Conservation (phyloP, 2,888 invertebrate species). For the Galeruca laticollis region DNA sequence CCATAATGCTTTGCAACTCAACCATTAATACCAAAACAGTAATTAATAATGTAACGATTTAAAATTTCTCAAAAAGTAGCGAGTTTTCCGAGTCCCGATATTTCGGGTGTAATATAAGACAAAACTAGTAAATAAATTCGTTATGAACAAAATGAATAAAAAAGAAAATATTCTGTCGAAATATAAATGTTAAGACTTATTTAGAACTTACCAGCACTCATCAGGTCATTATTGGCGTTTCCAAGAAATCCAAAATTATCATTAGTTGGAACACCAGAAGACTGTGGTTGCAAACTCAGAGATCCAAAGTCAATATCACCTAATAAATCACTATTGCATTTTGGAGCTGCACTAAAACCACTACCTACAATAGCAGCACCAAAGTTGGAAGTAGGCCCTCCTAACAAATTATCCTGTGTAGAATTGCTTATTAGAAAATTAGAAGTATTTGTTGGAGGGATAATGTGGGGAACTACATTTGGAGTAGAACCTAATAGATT, state of each 20-base stretch:
- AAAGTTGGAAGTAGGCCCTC: constrained; percentile 31
- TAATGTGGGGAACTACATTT: constrained; percentile 40
- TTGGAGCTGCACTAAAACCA: constrained; percentile 13
- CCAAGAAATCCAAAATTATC: constrained; percentile 49
- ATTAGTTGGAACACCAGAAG: constrained; percentile 27
- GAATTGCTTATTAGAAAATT: constrained; percentile 26
- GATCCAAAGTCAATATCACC: constrained; percentile 59
- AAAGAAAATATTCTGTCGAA: too few species aligned
- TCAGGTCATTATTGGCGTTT: constrained; percentile 41
- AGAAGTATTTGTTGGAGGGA: constrained; percentile 42
- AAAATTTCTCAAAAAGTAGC: too few species aligned
- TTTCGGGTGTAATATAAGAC: too few species aligned
- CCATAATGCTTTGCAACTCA: too few species aligned
- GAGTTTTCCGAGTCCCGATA: too few species aligned
- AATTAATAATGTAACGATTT: too few species aligned
- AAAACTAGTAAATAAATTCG: too few species aligned
- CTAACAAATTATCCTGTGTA: constrained; percentile 40
- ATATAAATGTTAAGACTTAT: too few species aligned
- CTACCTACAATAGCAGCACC: neutral
- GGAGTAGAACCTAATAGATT: constrained; percentile 41
- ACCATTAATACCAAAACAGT: too few species aligned
- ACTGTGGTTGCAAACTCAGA: constrained; percentile 53
- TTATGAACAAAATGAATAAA: too few species aligned
- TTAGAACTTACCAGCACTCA: constrained; percentile 44
- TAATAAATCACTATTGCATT: constrained; percentile 56